These are phyloP conservation scores for Peromyscus polionotus DNA, from an alignment of 2,113 vertebrate genomes.

Conservation along the genomic window DNA sequence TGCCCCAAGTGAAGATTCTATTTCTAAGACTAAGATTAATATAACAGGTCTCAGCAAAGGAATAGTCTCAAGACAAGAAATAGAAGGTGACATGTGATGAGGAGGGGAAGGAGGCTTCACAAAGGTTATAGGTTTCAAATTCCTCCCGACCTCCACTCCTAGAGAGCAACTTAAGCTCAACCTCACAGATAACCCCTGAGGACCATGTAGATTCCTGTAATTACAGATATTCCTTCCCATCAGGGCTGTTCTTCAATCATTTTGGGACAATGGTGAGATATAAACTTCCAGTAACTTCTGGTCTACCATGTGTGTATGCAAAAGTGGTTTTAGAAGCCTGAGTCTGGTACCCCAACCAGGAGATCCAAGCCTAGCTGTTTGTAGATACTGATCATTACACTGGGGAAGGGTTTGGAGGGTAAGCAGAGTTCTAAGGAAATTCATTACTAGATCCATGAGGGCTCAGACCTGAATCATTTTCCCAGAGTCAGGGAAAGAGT, in stretches of 20 bases:
- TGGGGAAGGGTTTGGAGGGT: background rate
- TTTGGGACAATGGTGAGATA: background rate
- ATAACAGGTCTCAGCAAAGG: background rate
- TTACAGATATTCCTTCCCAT: background rate
- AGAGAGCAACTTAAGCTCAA: background rate
- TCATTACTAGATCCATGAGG: background rate
- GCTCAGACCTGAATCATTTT: background rate
- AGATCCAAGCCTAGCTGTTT: background rate
- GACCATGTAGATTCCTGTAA: background rate
- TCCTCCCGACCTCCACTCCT: background rate
- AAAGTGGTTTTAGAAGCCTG: slow-evolving; percentile 2
- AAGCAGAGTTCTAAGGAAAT: background rate
- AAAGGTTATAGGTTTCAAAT: background rate
- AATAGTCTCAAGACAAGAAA: background rate
- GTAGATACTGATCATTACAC: background rate
- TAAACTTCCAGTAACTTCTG: background rate
- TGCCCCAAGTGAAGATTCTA: background rate
- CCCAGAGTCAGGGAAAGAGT: background rate
- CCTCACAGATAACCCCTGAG: background rate
- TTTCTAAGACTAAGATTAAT: slow-evolving; percentile 4
- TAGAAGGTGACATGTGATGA: background rate
- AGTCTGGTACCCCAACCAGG: background rate
- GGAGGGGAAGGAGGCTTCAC: background rate
- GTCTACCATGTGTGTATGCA: background rate
- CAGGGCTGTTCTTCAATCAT: background rate